phyloP scores from a whole-genome alignment of 1,140 invertebrate species.

The Drosophila nebulosa region DNA sequence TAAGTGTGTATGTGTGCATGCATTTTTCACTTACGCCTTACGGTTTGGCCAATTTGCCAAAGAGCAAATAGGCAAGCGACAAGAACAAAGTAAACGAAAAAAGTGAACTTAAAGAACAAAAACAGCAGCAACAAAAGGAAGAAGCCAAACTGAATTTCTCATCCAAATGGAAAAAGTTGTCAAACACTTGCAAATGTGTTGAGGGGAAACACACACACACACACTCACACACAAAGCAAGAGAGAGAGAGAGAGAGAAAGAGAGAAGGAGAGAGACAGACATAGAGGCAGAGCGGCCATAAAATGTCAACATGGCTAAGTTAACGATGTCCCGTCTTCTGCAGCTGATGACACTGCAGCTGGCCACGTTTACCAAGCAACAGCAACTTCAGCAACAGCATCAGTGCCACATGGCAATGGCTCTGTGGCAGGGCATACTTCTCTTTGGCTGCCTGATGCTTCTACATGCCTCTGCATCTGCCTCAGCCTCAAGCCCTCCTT shows the following conservation, averaged over 20 bases:
- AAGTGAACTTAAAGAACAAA: conserved; percentile 23
- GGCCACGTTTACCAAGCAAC: conserved; percentile 33
- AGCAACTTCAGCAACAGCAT: conserved; percentile 31
- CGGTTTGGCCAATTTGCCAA: conserved; percentile 56
- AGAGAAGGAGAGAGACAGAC: too few species aligned
- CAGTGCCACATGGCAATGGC: conserved; percentile 52
- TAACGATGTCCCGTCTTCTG: conserved; percentile 66
- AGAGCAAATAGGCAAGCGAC: conserved; percentile 19
- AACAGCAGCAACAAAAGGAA: conserved; percentile 14
- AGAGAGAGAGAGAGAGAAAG: too few species aligned
- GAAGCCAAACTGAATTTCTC: conserved; percentile 21
- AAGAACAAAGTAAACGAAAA: neutral
- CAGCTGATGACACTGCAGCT: conserved; percentile 57
- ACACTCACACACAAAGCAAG: too few species aligned
- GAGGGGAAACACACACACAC: conserved; percentile 16
- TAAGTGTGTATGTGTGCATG: conserved; percentile 27
- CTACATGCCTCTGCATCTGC: conserved; percentile 56
- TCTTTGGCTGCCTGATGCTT: conserved; percentile 71
- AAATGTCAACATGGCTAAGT: conserved; percentile 72
- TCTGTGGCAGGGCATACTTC: conserved; percentile 59
- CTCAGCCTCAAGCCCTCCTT: conserved; percentile 28
- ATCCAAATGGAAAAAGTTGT: conserved; percentile 69
- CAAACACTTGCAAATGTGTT: conserved; percentile 49
- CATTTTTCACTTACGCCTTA: conserved; percentile 64
- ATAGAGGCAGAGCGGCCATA: conserved; percentile 22